Conservation (phyloP, 2,888 invertebrate species). For the Sipha maydis region DNA sequence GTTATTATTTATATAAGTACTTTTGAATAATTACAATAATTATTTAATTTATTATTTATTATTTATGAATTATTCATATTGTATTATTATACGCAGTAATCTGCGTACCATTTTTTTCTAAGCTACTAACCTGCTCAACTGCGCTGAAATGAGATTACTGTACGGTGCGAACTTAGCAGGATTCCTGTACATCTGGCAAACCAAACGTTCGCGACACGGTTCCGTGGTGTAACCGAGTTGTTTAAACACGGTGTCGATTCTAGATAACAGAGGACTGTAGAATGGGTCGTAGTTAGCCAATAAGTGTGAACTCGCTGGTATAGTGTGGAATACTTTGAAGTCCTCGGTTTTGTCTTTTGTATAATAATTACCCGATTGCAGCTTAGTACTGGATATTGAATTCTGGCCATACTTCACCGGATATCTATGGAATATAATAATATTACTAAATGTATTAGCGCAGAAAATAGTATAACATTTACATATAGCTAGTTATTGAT, state of each 20-base stretch:
- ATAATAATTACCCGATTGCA: slow-evolving; percentile 70
- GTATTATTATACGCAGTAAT: too few species aligned
- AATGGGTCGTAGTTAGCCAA: slow-evolving; percentile 89
- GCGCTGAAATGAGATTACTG: slow-evolving; percentile 86
- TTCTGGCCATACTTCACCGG: slow-evolving; percentile 68
- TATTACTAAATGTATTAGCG: neutral
- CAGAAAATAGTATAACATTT: neutral
- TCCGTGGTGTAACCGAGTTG: slow-evolving; percentile 79
- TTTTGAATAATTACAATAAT: too few species aligned
- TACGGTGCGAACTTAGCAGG: slow-evolving; percentile 84
- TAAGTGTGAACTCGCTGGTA: slow-evolving; percentile 83
- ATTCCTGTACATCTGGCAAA: slow-evolving; percentile 86
- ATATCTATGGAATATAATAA: slow-evolving; percentile 60
- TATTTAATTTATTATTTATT: too few species aligned
- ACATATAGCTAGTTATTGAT: too few species aligned
- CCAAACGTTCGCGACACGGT: slow-evolving; percentile 80
- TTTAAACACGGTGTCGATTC: slow-evolving; percentile 79
- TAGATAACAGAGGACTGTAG: slow-evolving; percentile 82
- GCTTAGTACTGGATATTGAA: slow-evolving; percentile 62
- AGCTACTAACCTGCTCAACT: slow-evolving; percentile 81
- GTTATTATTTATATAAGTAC: too few species aligned
- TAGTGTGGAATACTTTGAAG: slow-evolving; percentile 87
- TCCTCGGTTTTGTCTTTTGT: slow-evolving; percentile 70
- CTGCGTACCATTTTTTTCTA: too few species aligned
- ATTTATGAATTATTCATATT: too few species aligned